Conservation (phyloP, 2,888 invertebrate species). For the Spicauda simplicius region DNA sequence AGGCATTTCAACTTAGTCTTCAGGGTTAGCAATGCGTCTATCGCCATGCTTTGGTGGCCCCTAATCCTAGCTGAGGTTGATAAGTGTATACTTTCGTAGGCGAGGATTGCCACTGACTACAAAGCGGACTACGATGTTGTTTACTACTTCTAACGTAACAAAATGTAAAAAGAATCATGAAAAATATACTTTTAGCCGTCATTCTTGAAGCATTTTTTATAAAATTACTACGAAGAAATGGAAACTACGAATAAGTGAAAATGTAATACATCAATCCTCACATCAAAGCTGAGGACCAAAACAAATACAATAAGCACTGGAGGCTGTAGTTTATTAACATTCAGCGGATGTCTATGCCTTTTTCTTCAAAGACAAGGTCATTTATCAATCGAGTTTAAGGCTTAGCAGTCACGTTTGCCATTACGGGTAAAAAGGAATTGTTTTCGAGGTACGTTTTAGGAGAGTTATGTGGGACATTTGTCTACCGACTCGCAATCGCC, state of each 20-base stretch:
- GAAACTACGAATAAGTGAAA: neutral
- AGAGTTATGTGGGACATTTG: slow-evolving; percentile 64
- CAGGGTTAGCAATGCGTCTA: no score
- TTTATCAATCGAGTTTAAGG: slow-evolving; percentile 38
- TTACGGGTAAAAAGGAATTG: slow-evolving; percentile 42
- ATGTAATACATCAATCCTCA: neutral
- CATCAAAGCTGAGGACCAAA: neutral
- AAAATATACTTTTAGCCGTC: no score
- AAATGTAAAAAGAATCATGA: no score
- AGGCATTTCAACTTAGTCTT: no score
- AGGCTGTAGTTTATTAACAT: neutral
- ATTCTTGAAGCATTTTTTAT: no score
- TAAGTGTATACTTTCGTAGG: no score
- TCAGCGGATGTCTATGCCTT: slow-evolving; percentile 15
- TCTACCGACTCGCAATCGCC: slow-evolving; percentile 52
- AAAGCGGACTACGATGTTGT: no score
- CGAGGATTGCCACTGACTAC: no score
- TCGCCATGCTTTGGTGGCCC: no score
- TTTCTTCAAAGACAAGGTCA: slow-evolving; percentile 36
- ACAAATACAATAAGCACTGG: neutral
- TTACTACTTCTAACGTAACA: no score
- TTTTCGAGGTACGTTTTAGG: slow-evolving; percentile 41
- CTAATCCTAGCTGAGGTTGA: no score
- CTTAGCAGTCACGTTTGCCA: slow-evolving; percentile 51
- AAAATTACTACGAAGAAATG: neutral